phyloP scores from a whole-genome alignment of 2,113 vertebrate species.

The Tragelaphus imberbis region DNA sequence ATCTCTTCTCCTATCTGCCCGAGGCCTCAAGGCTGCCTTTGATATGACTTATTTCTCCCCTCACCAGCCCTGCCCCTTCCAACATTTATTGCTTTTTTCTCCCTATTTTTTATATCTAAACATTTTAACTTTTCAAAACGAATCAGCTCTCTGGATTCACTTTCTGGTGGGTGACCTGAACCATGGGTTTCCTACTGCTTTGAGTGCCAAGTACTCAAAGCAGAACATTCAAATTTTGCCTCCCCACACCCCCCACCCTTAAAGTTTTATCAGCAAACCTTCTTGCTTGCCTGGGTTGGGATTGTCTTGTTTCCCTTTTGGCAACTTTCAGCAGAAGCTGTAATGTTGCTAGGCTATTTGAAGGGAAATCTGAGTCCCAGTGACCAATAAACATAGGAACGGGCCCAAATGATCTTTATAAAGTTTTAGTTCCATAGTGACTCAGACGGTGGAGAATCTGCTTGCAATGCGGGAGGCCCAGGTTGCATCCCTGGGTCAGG shows the following conservation, averaged over 20 bases:
- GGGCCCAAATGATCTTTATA: background rate
- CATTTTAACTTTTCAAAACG: constrained; percentile 16
- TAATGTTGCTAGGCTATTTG: background rate
- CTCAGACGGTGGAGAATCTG: background rate
- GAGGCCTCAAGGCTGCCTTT: constrained; percentile 32
- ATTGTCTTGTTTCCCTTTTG: constrained; percentile 25
- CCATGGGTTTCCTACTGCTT: background rate
- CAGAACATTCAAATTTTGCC: background rate
- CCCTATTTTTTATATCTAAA: constrained; percentile 14
- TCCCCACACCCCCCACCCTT: background rate
- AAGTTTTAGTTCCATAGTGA: background rate
- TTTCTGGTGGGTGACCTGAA: background rate
- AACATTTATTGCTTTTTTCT: background rate
- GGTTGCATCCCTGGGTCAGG: background rate
- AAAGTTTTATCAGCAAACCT: background rate
- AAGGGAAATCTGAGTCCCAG: constrained; percentile 21
- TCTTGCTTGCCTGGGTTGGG: background rate
- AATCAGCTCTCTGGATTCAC: background rate
- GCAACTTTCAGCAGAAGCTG: background rate
- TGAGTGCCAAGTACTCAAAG: background rate
- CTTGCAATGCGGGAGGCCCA: background rate
- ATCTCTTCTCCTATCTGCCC: constrained; percentile 44
- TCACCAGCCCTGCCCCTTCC: background rate
- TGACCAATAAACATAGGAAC: background rate
- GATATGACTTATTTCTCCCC: constrained; percentile 12